These are phyloP conservation scores for Isurus oxyrinchus DNA, from an alignment of 2,113 vertebrate species.

Conservation along the genomic window DNA sequence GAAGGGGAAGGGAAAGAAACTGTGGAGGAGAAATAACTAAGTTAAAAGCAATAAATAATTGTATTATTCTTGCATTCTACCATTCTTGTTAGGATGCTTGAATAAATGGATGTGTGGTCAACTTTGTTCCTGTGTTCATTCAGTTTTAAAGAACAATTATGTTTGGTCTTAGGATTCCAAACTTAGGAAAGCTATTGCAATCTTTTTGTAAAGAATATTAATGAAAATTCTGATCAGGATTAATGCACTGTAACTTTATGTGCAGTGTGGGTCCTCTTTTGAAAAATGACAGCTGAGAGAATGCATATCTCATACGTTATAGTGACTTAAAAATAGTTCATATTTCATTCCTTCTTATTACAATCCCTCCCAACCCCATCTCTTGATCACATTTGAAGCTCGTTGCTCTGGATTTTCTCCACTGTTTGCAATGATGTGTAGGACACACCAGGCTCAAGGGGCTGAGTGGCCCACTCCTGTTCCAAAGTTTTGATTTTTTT, in stretches of 20 bases:
- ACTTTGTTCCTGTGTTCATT: background rate
- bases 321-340: background rate
- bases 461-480: background rate
- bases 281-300: background rate
- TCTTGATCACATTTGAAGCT: background rate
- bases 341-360: background rate
- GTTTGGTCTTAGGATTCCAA: background rate
- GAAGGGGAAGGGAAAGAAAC: background rate
- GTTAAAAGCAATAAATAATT: background rate
- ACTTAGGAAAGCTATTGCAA: background rate
- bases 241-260: background rate
- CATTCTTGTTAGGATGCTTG: background rate
- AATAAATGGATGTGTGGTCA: background rate
- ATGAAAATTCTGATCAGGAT: background rate
- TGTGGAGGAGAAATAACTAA: background rate
- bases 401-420: background rate
- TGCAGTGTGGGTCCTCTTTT: background rate
- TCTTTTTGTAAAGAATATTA: background rate
- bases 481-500: background rate
- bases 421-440: background rate
- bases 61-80: background rate
- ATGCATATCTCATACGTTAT: background rate
- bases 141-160: background rate
- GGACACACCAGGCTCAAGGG: background rate
- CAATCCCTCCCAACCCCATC: background rate